These are phyloP conservation scores for Leptura quadrifasciata DNA, from an alignment of 2,888 invertebrate genomes.

Conservation along the genomic window DNA sequence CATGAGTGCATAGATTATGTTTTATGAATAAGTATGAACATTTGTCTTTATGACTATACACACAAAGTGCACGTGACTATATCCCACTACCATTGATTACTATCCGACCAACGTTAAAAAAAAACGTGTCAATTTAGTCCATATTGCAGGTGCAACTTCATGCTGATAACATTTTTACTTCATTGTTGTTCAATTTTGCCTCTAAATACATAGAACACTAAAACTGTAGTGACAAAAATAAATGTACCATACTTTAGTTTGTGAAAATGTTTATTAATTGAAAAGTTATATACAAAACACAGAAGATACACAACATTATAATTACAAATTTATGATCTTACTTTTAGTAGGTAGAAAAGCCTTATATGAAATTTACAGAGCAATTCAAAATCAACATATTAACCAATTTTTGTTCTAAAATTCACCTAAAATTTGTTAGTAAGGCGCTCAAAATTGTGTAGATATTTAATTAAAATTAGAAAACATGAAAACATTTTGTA, in stretches of 20 bases:
- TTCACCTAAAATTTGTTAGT: conserved; percentile 23
- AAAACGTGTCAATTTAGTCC: too few relatives aligned
- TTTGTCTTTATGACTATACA: too few relatives aligned
- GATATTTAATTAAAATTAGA: conserved; percentile 37
- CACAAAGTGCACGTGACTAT: too few relatives aligned
- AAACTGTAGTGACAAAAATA: neutral
- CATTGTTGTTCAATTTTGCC: too few relatives aligned
- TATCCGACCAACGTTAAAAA: too few relatives aligned
- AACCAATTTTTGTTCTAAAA: conserved; percentile 3
- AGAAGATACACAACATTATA: conserved; percentile 62
- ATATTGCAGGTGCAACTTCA: too few relatives aligned
- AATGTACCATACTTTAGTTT: conserved; percentile 26
- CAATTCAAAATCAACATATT: conserved; percentile 44
- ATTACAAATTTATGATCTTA: conserved; percentile 54
- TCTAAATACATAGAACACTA: too few relatives aligned
- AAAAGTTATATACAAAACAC: conserved; percentile 66
- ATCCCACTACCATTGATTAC: too few relatives aligned
- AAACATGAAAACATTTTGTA: conserved; percentile 45
- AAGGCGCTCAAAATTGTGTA: conserved; percentile 26
- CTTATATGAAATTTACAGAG: conserved; percentile 51
- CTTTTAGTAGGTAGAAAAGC: conserved; percentile 59
- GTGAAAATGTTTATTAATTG: conserved; percentile 63
- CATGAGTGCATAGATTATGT: too few relatives aligned
- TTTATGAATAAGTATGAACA: too few relatives aligned
- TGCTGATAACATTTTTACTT: too few relatives aligned